Conservation (phyloP, 2,797 vertebrate species). For the Todus mexicanus region DNA sequence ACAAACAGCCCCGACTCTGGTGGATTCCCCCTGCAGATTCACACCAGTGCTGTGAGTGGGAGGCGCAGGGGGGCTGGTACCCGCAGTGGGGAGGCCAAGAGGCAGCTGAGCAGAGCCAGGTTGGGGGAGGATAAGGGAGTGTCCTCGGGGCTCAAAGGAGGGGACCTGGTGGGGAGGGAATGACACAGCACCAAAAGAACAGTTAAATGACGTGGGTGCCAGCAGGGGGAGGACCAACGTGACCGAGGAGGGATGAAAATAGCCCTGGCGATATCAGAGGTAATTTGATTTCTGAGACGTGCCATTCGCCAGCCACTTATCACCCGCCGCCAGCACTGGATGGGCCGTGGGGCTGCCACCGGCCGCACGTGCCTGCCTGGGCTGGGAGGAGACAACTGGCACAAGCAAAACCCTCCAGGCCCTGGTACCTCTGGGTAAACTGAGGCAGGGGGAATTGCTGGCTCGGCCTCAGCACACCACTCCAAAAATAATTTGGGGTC, state of each 20-base stretch:
- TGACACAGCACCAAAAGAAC: conserved; percentile 40
- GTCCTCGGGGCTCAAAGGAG: not conserved
- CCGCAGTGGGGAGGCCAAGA: fast-evolving
- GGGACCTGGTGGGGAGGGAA: not conserved
- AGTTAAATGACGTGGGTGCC: not conserved
- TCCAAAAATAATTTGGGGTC: not conserved
- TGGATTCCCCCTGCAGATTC: not conserved
- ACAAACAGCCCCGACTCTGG: not conserved
- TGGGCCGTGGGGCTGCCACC: not conserved
- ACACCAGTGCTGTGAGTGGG: not conserved
- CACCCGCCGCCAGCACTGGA: not conserved
- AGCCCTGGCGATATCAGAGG: conserved; percentile 9
- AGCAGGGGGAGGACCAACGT: not conserved
- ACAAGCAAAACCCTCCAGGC: not conserved
- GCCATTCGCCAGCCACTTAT: not conserved
- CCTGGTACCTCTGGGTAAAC: not conserved
- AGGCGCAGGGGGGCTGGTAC: not conserved
- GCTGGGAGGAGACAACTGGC: not conserved
- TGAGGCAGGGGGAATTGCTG: not conserved
- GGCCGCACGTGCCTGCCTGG: not conserved
- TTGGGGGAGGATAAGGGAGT: fast-evolving
- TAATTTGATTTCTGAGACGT: conserved; percentile 2
- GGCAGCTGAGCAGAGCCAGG: not conserved
- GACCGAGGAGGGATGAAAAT: conserved; percentile 36
- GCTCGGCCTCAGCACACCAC: not conserved